phyloP scores from a whole-genome alignment of 2,113 vertebrate species.

The Acrocephalus kingi region DNA sequence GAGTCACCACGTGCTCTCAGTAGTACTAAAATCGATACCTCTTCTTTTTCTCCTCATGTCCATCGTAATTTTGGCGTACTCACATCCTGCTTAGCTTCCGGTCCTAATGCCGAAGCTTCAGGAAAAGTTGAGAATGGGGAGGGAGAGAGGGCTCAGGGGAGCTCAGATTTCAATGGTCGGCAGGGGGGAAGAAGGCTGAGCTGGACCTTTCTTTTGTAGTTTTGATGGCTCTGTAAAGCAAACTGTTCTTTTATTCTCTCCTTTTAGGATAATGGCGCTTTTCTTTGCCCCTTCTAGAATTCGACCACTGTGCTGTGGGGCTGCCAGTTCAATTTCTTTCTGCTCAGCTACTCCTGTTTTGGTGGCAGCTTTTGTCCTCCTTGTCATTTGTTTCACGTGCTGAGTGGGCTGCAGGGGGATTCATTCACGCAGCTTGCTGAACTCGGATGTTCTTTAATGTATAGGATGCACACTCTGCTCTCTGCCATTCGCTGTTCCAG shows the following conservation, averaged over 20 bases:
- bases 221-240: background rate
- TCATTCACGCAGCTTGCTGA: background rate
- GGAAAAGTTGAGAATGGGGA: background rate
- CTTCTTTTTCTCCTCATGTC: background rate
- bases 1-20: background rate
- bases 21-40: background rate
- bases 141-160: background rate
- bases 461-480: rapidly evolving
- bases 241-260: background rate
- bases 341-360: slow-evolving; percentile 22
- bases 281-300: background rate
- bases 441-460: background rate
- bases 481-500: background rate
- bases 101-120: background rate
- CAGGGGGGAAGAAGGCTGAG: background rate
- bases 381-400: background rate
- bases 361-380: slow-evolving; percentile 5
- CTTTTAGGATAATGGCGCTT: background rate
- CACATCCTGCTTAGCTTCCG: background rate
- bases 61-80: background rate
- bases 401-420: background rate
- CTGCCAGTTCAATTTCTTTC: slow-evolving; percentile 44
- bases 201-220: background rate
- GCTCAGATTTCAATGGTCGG: background rate
- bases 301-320: background rate